Base-by-base conservation (phyloP, 1,140 invertebrate genomes). In the Hyles euphorbiae region DNA sequence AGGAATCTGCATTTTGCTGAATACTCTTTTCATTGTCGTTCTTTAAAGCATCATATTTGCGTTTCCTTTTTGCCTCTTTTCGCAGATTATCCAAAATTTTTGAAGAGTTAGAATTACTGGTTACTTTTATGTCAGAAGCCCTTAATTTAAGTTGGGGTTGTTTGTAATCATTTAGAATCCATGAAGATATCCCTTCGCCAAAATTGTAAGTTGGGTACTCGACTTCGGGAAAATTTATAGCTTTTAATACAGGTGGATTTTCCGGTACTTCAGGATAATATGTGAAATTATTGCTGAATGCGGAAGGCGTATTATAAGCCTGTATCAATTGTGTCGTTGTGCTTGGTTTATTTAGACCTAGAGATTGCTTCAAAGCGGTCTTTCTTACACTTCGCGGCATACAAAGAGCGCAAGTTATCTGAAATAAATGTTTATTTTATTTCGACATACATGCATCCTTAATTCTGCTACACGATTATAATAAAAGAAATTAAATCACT, bases 221-320 rank as follows among this genome's bases (percentile, higher is more conserved):
- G 6, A 72, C 61, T 53, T 76, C 64, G 8, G 75, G 77, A 55
- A 76, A 78, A 59, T 70, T 60, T 33, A 68, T 74, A 4, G 5
- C 22, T 63, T 66, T 57, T 64, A 58, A 22, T 48, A 60, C 44
- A 58, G 36, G 36, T 58, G 43, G 44, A 40, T 40, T 49, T 43
- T 60, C 45, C 56, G 60, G 7, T 57, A 50, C 32, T 53, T 49
- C 46, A 22, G 22, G 53, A 36, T 46, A 57, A 48, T 60, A 56
- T 59, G 44, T 60, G 34, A 52, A 12, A 49, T 54, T 60, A 57
- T 43, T 53, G 2, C 10, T 50, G 10, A 5, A 40, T 40, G 5
- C 36, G 36, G 4, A 5, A 5, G 36, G 5, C 5, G 34, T 22
- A 22, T 22, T 22, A 22, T 22, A 22, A 22, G 1, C 22, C 22